Evolutionary conservation across 2,888 invertebrate genomes (phyloP), one percentile per base, ranked within the genome.

Genomic region (Gastracanthus pulcherrimus): DNA sequence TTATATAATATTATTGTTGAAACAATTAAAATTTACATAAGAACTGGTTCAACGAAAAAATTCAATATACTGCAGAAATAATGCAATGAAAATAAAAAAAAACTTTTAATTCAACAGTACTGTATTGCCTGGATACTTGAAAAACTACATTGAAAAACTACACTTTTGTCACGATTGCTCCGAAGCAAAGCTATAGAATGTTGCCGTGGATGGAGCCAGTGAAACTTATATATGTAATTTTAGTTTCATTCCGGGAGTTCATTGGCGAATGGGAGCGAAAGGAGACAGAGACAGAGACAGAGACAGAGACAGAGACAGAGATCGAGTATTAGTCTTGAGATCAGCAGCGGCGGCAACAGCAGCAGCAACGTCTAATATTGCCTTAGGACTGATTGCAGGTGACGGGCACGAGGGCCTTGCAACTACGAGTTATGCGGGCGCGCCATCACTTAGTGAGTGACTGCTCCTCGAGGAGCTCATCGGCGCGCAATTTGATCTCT

Each of bases 401-500:
- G 34, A 89, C 87, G 23, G 91, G 89, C 5, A 90, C 84, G 5
- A 91, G 82, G 19, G 90, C 89, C 76, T 86, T 88, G 82, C 88
- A 91, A 81, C 90, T 87, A 34, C 89, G 89, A 55, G 88, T 89
- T 86, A 91, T 88, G 72, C 90, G 90, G 84, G 89, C 91, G 86
- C 90, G 91, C 91, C 90, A 91, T 91, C 91, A 91, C 91, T 91
- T 91, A 79, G 90, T 85, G 83, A 90, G 31, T 41, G 91, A 89
- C 79, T 90, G 88, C 77, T 92, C 92, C 3, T 90, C 90, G 55
- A 96, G 92, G 29, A 96, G 91, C 88, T 96, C 96, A 86, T 95
- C 94, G 29, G 97, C 95, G 19, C 96, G 93, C 71, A 94, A 94
- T 85, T 94, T 94, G 2, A 98, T 94, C 91, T 98, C 98, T 36